Evolutionary conservation across 2,888 invertebrate genomes (phyloP).

Genomic region (Hemistola chrysoprasaria): DNA sequence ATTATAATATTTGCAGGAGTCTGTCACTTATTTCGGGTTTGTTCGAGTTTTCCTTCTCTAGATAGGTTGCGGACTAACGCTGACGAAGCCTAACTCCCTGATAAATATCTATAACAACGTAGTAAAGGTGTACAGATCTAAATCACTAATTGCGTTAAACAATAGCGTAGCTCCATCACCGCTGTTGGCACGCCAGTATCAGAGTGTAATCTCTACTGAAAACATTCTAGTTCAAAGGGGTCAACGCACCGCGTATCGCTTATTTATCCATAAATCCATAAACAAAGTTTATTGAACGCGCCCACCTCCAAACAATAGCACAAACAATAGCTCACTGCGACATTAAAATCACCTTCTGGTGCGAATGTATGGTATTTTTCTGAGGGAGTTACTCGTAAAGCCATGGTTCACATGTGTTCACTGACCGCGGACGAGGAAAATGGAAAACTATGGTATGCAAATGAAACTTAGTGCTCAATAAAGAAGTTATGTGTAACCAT

Average conservation of each 20-base stretch:
- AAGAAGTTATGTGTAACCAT: neutral
- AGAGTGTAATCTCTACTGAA: constrained; percentile 53
- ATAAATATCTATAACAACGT: no score
- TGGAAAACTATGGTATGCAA: neutral
- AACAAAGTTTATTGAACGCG: constrained; percentile 78
- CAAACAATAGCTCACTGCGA: constrained; percentile 38
- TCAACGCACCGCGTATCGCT: constrained; percentile 70
- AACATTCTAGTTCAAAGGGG: constrained; percentile 57
- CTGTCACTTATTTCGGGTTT: no score
- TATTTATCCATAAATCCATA: constrained; percentile 58
- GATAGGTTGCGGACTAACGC: no score
- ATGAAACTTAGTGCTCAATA: no score
- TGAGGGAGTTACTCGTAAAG: constrained; percentile 4
- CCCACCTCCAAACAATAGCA: constrained; percentile 60
- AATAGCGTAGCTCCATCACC: constrained; percentile 7
- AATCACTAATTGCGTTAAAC: no score
- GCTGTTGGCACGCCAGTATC: constrained; percentile 37
- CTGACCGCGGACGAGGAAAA: constrained; percentile 3
- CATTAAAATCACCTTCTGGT: constrained; percentile 53
- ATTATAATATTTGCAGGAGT: no score
- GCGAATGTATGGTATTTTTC: constrained; percentile 9
- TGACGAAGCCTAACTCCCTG: no score
- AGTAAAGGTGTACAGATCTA: no score
- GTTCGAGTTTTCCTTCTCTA: no score
- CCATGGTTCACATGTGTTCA: neutral